Evolutionary conservation across 2,797 vertebrate genomes (phyloP).

Genomic region (Chanos chanos): DNA sequence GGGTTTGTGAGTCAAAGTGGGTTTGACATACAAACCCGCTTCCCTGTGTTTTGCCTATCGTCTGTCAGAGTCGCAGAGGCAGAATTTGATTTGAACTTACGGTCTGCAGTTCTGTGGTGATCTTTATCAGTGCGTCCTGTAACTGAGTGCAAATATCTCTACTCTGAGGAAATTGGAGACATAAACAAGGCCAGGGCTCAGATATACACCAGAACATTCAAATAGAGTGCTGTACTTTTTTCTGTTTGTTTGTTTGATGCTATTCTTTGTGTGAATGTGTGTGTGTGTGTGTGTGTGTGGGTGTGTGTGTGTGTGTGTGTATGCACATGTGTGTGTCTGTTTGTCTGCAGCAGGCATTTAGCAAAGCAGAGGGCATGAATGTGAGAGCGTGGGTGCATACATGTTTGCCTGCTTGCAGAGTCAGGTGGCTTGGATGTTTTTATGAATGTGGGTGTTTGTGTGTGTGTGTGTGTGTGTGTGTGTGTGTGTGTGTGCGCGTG

Average conservation of each 20-base stretch:
- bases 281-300: too few relatives aligned
- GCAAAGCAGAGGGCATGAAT: too few relatives aligned
- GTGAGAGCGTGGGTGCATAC: too few relatives aligned
- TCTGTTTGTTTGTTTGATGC: too few relatives aligned
- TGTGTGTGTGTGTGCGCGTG: background rate
- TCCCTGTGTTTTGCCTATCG: background rate
- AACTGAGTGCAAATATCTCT: conserved; percentile 80
- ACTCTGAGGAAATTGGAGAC: conserved; percentile 66
- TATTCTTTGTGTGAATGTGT: too few relatives aligned
- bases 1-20: background rate
- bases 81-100: conserved; percentile 54
- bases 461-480: background rate
- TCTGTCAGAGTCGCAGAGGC: background rate
- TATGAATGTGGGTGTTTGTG: background rate
- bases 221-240: background rate
- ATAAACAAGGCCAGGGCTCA: conserved; percentile 31
- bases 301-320: too few relatives aligned
- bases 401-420: too few relatives aligned
- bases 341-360: too few relatives aligned
- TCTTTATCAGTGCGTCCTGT: conserved; percentile 82
- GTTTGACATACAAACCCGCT: background rate
- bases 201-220: background rate
- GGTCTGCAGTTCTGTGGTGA: conserved; percentile 77
- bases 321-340: too few relatives aligned
- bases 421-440: background rate